Base-by-base conservation (phyloP, 1,140 invertebrate species). In the Drosophila sechellia region DNA sequence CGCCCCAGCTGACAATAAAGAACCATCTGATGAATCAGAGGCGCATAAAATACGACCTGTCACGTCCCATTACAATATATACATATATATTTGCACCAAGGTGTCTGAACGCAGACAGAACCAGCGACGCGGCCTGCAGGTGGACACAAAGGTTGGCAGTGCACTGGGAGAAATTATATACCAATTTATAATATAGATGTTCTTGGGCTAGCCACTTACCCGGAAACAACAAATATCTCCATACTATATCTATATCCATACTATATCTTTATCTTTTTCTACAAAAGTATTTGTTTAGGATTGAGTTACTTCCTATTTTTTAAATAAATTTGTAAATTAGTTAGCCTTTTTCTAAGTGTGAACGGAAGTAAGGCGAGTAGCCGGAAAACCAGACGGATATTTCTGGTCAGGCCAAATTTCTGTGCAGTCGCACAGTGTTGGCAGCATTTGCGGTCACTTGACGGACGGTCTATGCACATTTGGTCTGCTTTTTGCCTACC, bases 361-460 rank as follows among this genome's bases (percentile, higher is more conserved):
- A 4, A 1, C 5, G 8, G 12, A 27, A 5, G n/a, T 22, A 31
- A 13, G 27, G 34, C 12, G 43, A 12, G 15, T 5, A 43, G 13
- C 59, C 59, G 64, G 64, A 68, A 43, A 27, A 42, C 64, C 50
- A 35, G 35, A 57, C 43, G 66, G 49, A 69, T 69, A 53, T 25
- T 55, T 54, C 64, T 57, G 64, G 49, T 70, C 64, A 55, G 50
- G 35, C 31, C 50, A 55, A 42, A 72, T 77, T 76, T 68, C 59
- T 66, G 55, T 55, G 53, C 73, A 65, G 69, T 71, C 56, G 66
- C 78, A 75, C 48, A 56, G 65, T 69, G 46, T 63, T 71, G 77
- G 56, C 81, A 49, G 79, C 80, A 79, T 76, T 76, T 83, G 80
- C 43, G 80, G 80, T 72, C 80, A 84, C 63, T 83, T 83, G 80